Evolutionary conservation across 2,113 vertebrate species (phyloP).

Genomic region (Zapornia atra): DNA sequence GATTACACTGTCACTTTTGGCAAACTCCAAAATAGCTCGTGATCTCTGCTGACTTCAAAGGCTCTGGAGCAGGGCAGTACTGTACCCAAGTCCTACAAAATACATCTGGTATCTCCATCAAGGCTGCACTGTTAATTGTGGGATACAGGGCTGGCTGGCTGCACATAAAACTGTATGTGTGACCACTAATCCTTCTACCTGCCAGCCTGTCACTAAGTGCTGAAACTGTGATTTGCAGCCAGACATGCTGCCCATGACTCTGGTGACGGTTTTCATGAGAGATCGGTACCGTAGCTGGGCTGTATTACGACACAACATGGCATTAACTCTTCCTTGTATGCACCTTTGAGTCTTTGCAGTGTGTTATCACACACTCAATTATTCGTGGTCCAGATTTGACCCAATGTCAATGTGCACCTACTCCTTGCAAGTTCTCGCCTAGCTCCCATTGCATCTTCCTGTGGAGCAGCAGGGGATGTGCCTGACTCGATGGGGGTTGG

Average conservation of each 20-base stretch:
- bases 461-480: background rate
- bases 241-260: background rate
- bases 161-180: background rate
- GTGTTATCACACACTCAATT: rapidly evolving
- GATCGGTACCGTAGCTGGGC: background rate
- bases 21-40: background rate
- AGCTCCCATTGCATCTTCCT: background rate
- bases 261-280: rapidly evolving
- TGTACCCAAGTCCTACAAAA: background rate
- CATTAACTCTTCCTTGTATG: background rate
- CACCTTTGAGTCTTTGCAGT: background rate
- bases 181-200: background rate
- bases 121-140: background rate
- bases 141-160: background rate
- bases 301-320: background rate
- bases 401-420: background rate
- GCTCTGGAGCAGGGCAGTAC: background rate
- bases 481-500: too few species aligned
- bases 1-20: slow-evolving; percentile 24
- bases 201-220: background rate
- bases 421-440: background rate
- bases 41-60: background rate
- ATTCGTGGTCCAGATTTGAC: background rate
- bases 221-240: slow-evolving; percentile 5
- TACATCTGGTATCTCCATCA: background rate